These are phyloP conservation scores for Manis pentadactyla DNA, from an alignment of 2,797 vertebrate genomes.

Conservation along the genomic window DNA sequence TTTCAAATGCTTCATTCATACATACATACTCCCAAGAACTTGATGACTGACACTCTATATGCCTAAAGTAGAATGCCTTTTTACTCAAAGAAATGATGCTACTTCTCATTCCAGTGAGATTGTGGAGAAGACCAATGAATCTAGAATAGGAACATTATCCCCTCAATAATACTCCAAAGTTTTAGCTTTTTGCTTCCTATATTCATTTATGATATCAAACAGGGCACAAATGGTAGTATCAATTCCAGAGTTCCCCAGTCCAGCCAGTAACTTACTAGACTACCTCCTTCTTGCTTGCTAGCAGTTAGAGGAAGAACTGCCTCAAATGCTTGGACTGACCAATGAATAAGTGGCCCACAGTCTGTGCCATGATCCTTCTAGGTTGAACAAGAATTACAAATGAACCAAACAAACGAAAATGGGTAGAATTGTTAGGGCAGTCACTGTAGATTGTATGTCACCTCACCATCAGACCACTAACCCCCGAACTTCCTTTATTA, in stretches of 20 bases:
- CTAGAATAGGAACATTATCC: background rate
- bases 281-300: background rate
- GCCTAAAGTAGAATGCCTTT: background rate
- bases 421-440: background rate
- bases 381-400: conserved; percentile 39
- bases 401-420: background rate
- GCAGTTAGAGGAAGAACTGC: background rate
- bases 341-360: background rate
- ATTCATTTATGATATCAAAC: conserved; percentile 2
- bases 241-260: background rate
- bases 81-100: background rate
- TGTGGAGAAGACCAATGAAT: background rate
- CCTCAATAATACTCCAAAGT: conserved; percentile 21
- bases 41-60: background rate
- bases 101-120: background rate
- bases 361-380: background rate
- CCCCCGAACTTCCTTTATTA: background rate
- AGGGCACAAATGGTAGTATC: background rate
- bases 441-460: background rate
- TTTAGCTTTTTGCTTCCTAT: background rate
- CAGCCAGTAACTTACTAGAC: background rate
- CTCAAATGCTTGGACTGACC: background rate
- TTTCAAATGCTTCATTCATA: background rate
- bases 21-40: background rate
- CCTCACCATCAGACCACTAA: background rate